Conservation (phyloP, 2,888 invertebrate species). For the Chymomyza caudatula region DNA sequence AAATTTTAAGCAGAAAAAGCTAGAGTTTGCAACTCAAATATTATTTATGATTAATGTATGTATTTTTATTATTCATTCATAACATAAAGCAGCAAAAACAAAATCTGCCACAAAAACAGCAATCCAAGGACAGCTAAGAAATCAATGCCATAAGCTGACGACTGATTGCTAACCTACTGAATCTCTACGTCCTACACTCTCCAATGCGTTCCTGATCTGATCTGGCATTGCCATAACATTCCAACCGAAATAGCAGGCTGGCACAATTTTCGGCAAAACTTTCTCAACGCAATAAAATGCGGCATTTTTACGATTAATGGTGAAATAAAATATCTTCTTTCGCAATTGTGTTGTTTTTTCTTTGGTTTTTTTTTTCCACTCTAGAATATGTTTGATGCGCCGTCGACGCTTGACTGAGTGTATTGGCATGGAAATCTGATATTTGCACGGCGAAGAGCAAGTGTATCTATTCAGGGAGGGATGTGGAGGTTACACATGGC, state of each 20-base stretch:
- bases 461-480: background rate
- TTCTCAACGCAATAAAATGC: slow-evolving; percentile 60
- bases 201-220: background rate
- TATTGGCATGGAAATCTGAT: slow-evolving; percentile 31
- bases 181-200: no score
- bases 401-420: background rate
- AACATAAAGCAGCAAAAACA: background rate
- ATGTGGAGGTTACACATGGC: slow-evolving; percentile 1
- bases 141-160: background rate
- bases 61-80: background rate
- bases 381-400: slow-evolving; percentile 5
- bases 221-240: background rate
- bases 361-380: background rate
- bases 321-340: slow-evolving; percentile 50
- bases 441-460: slow-evolving; percentile 1
- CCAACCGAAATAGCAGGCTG: background rate
- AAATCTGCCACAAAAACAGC: background rate
- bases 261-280: slow-evolving; percentile 25
- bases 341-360: slow-evolving; percentile 9
- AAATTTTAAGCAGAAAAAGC: no score
- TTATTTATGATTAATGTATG: no score
- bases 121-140: background rate
- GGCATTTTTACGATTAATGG: slow-evolving; percentile 64
- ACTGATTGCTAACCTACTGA: background rate
- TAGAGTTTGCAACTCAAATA: no score